Evolutionary conservation across 2,888 invertebrate species (phyloP), one percentile per base, ranked within the genome.

Genomic region (Trisateles emortualis): DNA sequence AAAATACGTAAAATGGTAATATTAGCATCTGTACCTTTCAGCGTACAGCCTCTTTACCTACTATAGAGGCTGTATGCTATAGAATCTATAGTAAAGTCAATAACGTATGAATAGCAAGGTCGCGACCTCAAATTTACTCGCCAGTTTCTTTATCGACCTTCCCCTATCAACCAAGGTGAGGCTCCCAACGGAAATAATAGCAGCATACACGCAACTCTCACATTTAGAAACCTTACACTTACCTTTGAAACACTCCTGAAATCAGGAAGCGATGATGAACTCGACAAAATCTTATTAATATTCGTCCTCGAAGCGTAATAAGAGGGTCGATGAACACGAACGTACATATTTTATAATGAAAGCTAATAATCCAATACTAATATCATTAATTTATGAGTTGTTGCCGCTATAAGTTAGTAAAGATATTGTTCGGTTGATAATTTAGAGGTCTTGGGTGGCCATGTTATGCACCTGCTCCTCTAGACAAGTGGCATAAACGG

Each of bases 131-230:
- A 83, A 81, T 78, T 78, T 75, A 77, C 79, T 74, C 66, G 72
- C 70, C 76, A 75, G 73, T 79, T 79, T 78, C 78, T 72, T 68
- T 78, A 82, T 81, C 79, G 83, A 79, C 80, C 79, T 81, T 74
- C 72, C 74, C 76, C 74, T 83, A 83, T 79, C 80, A 68, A 71
- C 75, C 82, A 82, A 88, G 86, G 88, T 82, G 84, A 87, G 83
- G 78, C 76, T 74, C 66, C 55, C 68, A 67, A 65, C 76, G 84
- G 83, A 81, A 79, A 82, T 87, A 87, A 86, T 86, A 76, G 78
- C 76, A 63, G 60, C 76, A 65, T 66, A 82, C 88, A 86, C 86
- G 88, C 88, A 81, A 88, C 76, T 72, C 68, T 72, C 68, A 64
- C 84, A 81, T 87, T 87, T 81, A 46, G 53, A 53, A 41, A 69